A percentile compares a stretch with the other conserved stretches of the same genome.
Conservation (phyloP, 1,140 invertebrate species). For the Hyles euphorbiae region DNA sequence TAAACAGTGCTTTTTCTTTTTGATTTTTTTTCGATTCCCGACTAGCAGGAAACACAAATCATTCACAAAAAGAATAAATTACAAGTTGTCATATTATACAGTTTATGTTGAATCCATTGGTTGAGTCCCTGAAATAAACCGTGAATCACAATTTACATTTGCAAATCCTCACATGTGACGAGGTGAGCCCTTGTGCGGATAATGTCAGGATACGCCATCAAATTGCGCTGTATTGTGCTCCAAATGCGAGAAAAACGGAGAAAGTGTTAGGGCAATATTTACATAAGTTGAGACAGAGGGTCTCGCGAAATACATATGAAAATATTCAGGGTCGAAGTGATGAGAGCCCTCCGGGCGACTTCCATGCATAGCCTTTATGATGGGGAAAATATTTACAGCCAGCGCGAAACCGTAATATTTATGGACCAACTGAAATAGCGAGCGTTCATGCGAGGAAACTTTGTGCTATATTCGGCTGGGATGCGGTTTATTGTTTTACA, state of each 20-base stretch:
- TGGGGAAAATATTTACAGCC: constrained; percentile 66
- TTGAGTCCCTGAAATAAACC: constrained; percentile 33
- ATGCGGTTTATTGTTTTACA: constrained; percentile 43
- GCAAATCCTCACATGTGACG: constrained; percentile 38
- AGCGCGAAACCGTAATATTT: constrained; percentile 53
- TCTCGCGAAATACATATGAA: constrained; percentile 53
- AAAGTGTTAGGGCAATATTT: constrained; percentile 70
- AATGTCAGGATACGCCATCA: constrained; percentile 59
- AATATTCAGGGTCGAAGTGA: constrained; percentile 70
- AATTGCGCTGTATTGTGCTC: constrained; percentile 69
- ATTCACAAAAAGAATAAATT: not conserved
- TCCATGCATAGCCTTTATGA: constrained; percentile 59
- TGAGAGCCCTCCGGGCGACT: constrained; percentile 57
- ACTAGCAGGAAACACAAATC: not conserved
- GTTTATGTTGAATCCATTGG: too few relatives aligned
- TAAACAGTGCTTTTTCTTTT: constrained; percentile 18
- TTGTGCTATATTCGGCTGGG: constrained; percentile 16
- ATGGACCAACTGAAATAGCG: constrained; percentile 42
- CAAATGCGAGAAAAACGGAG: constrained; percentile 68
- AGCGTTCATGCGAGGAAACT: constrained; percentile 23
- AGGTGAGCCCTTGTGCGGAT: constrained; percentile 57
- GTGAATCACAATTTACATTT: constrained; percentile 55
- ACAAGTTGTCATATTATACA: not conserved
- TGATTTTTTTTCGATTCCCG: not conserved
- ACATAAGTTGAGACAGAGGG: constrained; percentile 73